These are phyloP conservation scores for Exaiptasia diaphana DNA, from an alignment of 64 coral and sea anemone genomes.

Conservation along the genomic window DNA sequence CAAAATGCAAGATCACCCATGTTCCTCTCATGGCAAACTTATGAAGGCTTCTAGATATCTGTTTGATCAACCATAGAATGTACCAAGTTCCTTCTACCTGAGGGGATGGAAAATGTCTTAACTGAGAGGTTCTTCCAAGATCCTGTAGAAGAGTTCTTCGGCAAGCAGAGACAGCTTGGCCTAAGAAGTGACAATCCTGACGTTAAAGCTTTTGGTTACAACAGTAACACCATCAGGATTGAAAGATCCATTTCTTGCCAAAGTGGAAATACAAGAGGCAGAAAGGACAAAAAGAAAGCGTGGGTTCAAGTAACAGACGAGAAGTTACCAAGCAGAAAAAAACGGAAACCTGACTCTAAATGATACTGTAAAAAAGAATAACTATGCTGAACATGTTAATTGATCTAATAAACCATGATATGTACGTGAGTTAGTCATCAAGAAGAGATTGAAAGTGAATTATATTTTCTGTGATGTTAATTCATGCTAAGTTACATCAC, in stretches of 20 bases:
- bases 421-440: no score
- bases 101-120: conserved; percentile 16
- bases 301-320: conserved; percentile 40
- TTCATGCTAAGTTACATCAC: no score
- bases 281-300: conserved; percentile 37
- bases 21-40: conserved; percentile 47
- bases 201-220: conserved; percentile 1
- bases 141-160: conserved; percentile 36
- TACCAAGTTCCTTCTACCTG: conserved; percentile 41
- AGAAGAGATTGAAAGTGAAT: no score
- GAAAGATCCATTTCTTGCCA: conserved; percentile 33
- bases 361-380: no score
- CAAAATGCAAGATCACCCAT: conserved; percentile 44
- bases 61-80: conserved; percentile 21
- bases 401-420: no score
- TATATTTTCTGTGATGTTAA: no score
- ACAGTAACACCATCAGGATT: conserved; percentile 33
- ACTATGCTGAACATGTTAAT: no score
- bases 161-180: conserved; percentile 32
- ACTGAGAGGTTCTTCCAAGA: conserved; percentile 43
- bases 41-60: conserved; percentile 41
- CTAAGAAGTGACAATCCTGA: conserved; percentile 26
- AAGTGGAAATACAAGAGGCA: conserved; percentile 29
- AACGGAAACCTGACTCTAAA: background rate
- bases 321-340: conserved; percentile 26